Percentiles rank a stretch among this genome's conserved stretches.
Evolutionary conservation across 2,888 invertebrate species (phyloP).

Genomic region (Tetheella fluctuosa): DNA sequence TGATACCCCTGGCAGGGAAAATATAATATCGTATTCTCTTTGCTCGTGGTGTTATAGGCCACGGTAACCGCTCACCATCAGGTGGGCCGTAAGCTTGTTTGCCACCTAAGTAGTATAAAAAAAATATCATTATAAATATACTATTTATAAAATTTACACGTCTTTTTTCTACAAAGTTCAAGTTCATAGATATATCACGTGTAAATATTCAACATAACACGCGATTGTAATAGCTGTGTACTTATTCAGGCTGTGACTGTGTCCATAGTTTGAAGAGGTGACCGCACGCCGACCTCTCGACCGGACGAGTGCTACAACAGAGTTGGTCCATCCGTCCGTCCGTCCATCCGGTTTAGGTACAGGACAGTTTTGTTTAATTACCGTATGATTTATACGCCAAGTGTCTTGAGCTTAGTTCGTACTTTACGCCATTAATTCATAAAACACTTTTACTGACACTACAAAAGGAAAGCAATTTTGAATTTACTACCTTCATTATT

Average conservation of each 20-base stretch:
- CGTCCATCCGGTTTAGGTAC: slow-evolving; percentile 7
- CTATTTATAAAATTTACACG: too few species aligned
- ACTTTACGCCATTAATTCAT: slow-evolving; percentile 4
- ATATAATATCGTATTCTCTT: too few species aligned
- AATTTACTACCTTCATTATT: not conserved
- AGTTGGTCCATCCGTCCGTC: slow-evolving; percentile 9
- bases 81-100: too few species aligned
- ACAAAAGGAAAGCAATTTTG: not conserved
- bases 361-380: slow-evolving; percentile 8
- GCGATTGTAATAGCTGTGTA: not conserved
- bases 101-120: too few species aligned
- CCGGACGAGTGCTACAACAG: slow-evolving; percentile 45
- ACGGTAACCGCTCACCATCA: too few species aligned
- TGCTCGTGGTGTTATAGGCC: too few species aligned
- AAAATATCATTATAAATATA: too few species aligned
- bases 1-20: too few species aligned
- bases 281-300: slow-evolving; percentile 58
- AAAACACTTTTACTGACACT: not conserved
- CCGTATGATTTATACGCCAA: not conserved
- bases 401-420: not conserved
- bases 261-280: slow-evolving; percentile 17
- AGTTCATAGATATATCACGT: not conserved
- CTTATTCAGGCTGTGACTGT: not conserved
- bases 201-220: not conserved
- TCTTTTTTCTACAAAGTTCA: too few species aligned